Evolutionary conservation across 2,797 vertebrate genomes (phyloP), one percentile per base, ranked within the genome.

Genomic region (Lutjanus argentimaculatus): DNA sequence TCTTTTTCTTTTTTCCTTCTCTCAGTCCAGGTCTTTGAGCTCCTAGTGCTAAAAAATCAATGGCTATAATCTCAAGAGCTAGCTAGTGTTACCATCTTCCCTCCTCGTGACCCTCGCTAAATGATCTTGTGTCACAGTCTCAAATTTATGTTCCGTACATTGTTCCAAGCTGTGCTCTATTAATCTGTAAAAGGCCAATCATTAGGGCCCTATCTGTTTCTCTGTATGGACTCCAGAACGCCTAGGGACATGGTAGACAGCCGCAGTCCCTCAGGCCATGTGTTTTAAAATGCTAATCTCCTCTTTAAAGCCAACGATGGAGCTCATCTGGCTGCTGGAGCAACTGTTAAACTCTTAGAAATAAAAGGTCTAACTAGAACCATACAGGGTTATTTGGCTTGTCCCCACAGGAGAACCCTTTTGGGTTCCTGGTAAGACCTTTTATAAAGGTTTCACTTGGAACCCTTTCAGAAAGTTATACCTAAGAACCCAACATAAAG

Each of bases 91-190:
- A 82, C 82, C 15, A 30, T 79, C 80, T 67, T 65, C n/a, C 66
- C 66, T 75, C 67, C 56, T 51, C 0, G 7, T 87, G 76, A 82
- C 77, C 82, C 61, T 66, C 46, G 21, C 71, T 51, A 77, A 88
- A 76, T 83, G 80, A 92, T 84, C 69, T 70, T 66, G 30, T 85
- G 77, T 83, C 85, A 71, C 66, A 79, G 67, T 84, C 49, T 88
- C 55, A 83, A 77, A 87, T 88, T 82, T 85, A 91, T 85, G 75
- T 43, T 62, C 40, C 69, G 58, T 72, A 56, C 66, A 57, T 49
- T 67, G 63, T 76, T 76, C 66, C 69, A 77, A 72, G 67, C 83
- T 77, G 63, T 19, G 49, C 58, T 79, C 55, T 75, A 69, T 77
- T 85, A 71, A 83, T 85, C 68, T 48, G 68, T 66, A 64, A 86